phyloP scores from a whole-genome alignment of 64 coral and sea anemone genomes.

The Catalaphyllia jardinei region DNA sequence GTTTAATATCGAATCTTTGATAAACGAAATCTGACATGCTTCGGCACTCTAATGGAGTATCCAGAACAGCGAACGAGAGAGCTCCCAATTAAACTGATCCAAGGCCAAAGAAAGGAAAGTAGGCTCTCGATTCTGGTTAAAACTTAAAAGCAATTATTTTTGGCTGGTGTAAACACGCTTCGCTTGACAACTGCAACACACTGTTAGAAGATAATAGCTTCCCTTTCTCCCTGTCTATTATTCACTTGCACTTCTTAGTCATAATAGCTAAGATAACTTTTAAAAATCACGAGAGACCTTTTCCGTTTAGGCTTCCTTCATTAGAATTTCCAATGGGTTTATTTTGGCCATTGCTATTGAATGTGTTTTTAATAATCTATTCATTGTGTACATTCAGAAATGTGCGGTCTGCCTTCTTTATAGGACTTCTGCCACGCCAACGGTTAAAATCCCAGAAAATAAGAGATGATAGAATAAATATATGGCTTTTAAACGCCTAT shows the following conservation, averaged over 20 bases:
- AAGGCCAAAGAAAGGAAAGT: conserved; percentile 14
- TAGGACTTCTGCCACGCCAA: conserved; percentile 1
- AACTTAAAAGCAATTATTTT: conserved; percentile 52
- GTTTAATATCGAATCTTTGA: conserved; percentile 49
- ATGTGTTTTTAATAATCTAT: conserved; percentile 98
- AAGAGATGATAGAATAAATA: background rate
- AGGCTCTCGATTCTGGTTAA: conserved; percentile 1
- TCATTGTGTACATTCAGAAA: conserved; percentile 99
- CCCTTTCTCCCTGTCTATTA: conserved; percentile 29
- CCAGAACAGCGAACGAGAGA: background rate
- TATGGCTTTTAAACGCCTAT: background rate
- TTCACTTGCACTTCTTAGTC: conserved; percentile 45
- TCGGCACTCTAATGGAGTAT: conserved; percentile 31
- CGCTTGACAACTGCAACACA: conserved; percentile 39
- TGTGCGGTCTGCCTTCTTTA: conserved; percentile 36
- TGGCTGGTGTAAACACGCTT: conserved; percentile 41
- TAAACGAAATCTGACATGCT: conserved; percentile 47
- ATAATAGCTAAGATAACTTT: conserved; percentile 56
- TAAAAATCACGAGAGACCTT: conserved; percentile 40
- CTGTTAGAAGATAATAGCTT: conserved; percentile 57
- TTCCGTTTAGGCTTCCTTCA: conserved; percentile 59
- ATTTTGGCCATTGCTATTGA: conserved; percentile 89
- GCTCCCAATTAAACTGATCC: conserved; percentile 4
- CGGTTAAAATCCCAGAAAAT: background rate
- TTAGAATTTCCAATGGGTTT: conserved; percentile 92